phyloP scores from a whole-genome alignment of 2,888 invertebrate species.

The Rotaria sp. region DNA sequence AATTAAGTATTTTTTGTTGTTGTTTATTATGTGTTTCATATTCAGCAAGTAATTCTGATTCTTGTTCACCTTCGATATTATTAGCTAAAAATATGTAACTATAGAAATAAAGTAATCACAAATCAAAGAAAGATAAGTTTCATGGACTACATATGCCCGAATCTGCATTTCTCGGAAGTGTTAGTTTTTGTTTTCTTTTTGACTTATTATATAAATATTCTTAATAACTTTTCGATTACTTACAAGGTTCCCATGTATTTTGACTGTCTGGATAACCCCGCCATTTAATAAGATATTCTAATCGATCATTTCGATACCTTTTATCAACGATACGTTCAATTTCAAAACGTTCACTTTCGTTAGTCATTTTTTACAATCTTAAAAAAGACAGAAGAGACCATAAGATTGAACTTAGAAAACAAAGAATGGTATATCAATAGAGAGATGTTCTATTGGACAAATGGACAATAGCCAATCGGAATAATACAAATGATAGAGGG shows the following conservation, averaged over 20 bases:
- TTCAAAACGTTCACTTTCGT: background rate
- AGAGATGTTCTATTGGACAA: background rate
- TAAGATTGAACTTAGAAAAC: background rate
- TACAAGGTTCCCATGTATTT: constrained; percentile 29
- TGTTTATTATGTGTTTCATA: background rate
- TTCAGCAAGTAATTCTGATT: constrained; percentile 10
- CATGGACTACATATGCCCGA: too few species aligned
- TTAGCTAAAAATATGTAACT: background rate
- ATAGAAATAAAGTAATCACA: too few species aligned
- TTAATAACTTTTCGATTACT: background rate
- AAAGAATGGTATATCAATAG: background rate
- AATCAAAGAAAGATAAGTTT: too few species aligned
- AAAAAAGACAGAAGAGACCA: background rate
- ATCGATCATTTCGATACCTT: background rate
- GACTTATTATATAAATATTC: background rate
- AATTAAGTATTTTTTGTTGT: background rate
- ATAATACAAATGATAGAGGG: background rate
- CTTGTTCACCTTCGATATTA: constrained; percentile 19
- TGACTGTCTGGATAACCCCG: constrained; percentile 8
- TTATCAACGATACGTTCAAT: constrained; percentile 24
- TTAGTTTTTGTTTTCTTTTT: too few species aligned
- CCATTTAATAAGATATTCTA: constrained; percentile 23
- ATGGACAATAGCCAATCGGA: background rate
- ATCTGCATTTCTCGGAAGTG: too few species aligned
- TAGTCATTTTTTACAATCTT: background rate